These are phyloP conservation scores for Parapsyche elsis DNA, from an alignment of 1,140 invertebrate species.

Conservation along the genomic window DNA sequence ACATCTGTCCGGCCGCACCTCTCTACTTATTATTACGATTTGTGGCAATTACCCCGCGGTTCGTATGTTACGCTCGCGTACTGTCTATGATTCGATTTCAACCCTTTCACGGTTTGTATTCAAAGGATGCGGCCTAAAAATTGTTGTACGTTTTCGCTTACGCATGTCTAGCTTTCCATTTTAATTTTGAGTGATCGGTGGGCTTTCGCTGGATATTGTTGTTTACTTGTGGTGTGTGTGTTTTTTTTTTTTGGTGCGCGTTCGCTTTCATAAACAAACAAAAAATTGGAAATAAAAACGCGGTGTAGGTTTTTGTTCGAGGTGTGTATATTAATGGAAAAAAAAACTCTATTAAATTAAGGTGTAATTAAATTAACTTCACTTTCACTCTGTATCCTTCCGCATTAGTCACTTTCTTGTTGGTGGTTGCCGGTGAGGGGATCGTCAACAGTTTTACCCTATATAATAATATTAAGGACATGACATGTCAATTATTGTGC, in stretches of 20 bases:
- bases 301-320: background rate
- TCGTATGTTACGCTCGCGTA: conserved; percentile 10
- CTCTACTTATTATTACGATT: conserved; percentile 38
- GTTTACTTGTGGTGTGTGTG: no score
- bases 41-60: conserved; percentile 31
- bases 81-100: background rate
- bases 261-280: background rate
- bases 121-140: no score
- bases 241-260: background rate
- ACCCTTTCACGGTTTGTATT: background rate
- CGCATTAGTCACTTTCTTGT: conserved; percentile 39
- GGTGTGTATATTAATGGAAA: no score
- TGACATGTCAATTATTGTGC: no score
- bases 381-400: conserved; percentile 40
- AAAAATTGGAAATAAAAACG: background rate
- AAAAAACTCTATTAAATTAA: background rate
- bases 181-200: no score
- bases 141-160: no score
- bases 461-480: no score
- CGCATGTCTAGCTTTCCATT: no score
- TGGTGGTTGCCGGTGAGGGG: background rate
- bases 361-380: conserved; percentile 34
- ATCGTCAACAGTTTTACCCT: background rate
- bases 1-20: conserved; percentile 27
- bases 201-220: no score